Evolutionary conservation across 1,140 invertebrate species (phyloP).

Genomic region (Bilobella aurantiaca): DNA sequence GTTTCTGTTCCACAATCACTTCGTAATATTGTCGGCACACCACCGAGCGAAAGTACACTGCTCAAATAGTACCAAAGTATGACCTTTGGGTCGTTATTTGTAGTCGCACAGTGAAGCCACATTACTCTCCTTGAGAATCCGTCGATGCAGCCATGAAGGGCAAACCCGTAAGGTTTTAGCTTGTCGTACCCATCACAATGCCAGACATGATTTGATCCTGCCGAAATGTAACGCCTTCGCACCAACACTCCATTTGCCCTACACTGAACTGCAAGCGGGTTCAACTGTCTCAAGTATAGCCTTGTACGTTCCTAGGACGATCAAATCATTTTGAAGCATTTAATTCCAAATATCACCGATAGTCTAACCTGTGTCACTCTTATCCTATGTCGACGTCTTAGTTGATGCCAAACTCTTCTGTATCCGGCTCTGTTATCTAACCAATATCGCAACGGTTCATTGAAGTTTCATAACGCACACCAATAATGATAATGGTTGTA

Average conservation of each 20-base stretch:
- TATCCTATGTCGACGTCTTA: background rate
- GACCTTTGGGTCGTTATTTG: constrained; percentile 36
- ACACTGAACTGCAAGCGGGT: background rate
- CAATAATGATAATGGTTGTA: too few relatives aligned
- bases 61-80: constrained; percentile 34
- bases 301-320: background rate
- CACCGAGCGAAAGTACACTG: constrained; percentile 18
- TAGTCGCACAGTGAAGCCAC: constrained; percentile 34
- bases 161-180: constrained; percentile 37
- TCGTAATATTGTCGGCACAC: constrained; percentile 29
- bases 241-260: background rate
- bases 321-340: background rate
- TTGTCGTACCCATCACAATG: constrained; percentile 39
- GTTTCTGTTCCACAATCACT: constrained; percentile 33
- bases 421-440: background rate
- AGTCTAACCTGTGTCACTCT: background rate
- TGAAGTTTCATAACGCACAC: too few relatives aligned
- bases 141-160: constrained; percentile 37
- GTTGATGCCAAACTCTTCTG: background rate
- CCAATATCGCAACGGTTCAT: background rate
- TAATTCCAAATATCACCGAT: background rate
- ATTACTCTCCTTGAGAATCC: constrained; percentile 36
- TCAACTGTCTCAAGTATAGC: background rate
- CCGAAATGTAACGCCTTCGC: constrained; percentile 28
- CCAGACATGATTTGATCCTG: constrained; percentile 37